Evolutionary conservation across 2,113 vertebrate species (phyloP).

Genomic region (Myiozetetes cayanensis): DNA sequence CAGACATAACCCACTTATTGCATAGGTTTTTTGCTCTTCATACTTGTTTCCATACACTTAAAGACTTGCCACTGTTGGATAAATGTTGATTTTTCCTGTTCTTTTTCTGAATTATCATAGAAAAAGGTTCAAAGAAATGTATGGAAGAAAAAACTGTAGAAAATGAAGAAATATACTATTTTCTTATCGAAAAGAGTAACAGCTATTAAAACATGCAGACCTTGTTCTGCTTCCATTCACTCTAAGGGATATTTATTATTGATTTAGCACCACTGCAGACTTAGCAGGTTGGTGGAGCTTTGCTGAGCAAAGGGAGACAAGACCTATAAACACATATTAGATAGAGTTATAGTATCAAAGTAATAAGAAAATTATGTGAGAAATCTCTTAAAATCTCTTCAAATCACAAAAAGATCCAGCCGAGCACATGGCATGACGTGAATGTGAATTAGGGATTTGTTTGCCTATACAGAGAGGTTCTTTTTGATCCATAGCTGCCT

Average conservation of each 20-base stretch:
- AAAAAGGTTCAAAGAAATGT: not conserved
- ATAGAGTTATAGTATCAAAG: not conserved
- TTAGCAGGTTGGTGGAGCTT: not conserved
- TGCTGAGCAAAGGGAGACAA: not conserved
- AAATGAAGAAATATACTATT: not conserved
- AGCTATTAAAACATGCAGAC: not conserved
- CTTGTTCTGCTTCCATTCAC: not conserved
- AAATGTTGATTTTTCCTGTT: not conserved
- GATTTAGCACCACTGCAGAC: not conserved
- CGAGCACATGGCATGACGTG: not conserved
- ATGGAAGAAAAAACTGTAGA: not conserved
- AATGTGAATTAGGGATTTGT: not conserved
- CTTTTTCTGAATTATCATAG: not conserved
- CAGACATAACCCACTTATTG: not conserved
- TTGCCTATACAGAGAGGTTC: not conserved
- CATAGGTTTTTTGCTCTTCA: not conserved
- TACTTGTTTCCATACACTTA: not conserved
- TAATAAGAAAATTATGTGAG: not conserved
- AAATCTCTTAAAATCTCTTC: not conserved
- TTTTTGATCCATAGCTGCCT: not conserved
- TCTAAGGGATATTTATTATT: not conserved
- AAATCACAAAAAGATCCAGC: not conserved
- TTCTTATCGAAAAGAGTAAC: not conserved
- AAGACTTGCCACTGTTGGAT: not conserved
- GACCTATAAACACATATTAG: not conserved